Percentiles rank a stretch among this genome's conserved stretches.
These are phyloP conservation scores for Tapirus indicus DNA, from an alignment of 2,797 vertebrate species.

Conservation along the genomic window DNA sequence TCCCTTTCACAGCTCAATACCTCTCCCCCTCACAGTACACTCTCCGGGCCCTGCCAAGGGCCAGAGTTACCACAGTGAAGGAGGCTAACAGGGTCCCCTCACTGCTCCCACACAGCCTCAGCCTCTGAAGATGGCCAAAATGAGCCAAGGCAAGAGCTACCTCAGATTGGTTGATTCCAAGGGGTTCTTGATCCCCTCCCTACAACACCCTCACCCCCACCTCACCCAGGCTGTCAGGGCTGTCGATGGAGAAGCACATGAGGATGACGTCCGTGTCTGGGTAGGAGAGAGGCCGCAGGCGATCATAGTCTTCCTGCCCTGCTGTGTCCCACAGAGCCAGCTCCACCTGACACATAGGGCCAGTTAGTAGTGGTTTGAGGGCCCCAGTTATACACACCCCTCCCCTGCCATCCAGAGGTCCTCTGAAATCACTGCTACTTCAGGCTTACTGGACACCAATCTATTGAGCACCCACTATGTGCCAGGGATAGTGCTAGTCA, in stretches of 20 bases:
- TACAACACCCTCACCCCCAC: background rate
- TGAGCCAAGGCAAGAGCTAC: background rate
- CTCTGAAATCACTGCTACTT: background rate
- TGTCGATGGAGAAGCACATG: constrained; percentile 99
- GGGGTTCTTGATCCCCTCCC: background rate
- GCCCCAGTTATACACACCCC: background rate
- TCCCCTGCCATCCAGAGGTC: background rate
- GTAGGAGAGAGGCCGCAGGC: constrained; percentile 97
- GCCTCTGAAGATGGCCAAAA: background rate
- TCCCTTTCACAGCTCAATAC: background rate
- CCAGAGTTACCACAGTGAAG: background rate
- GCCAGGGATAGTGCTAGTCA: background rate
- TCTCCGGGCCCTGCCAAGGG: background rate
- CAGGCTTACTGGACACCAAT: background rate
- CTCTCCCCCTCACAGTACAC: background rate
- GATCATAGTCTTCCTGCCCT: constrained; percentile 98
- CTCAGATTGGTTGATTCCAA: background rate
- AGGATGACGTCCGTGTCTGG: constrained; percentile 98
- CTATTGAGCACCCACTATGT: background rate
- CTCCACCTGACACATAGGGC: constrained; percentile 93
- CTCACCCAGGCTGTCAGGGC: constrained; percentile 97
- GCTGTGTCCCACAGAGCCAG: constrained; percentile 98
- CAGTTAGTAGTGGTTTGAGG: background rate
- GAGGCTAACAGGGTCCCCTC: background rate
- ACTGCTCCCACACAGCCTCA: background rate